phyloP scores from a whole-genome alignment of 64 coral and sea anemone species.

The Actinia equina region DNA sequence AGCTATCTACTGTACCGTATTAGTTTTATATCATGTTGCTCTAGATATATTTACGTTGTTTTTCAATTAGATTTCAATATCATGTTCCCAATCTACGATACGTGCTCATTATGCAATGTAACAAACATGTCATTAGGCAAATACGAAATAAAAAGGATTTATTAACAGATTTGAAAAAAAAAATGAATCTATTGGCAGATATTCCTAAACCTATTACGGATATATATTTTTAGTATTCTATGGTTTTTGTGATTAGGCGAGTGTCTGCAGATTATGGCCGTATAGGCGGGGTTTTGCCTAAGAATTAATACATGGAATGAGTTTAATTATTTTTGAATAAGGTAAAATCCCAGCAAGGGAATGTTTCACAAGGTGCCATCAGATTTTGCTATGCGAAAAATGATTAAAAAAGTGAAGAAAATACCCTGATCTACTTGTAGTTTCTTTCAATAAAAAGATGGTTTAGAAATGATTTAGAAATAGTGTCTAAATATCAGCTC shows the following conservation, averaged over 20 bases:
- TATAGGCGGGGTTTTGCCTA: neutral
- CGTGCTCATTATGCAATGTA: neutral
- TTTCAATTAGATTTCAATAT: neutral
- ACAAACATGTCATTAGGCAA: slow-evolving; percentile 10
- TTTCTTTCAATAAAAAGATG: neutral
- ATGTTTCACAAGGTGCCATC: too few relatives aligned
- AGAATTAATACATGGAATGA: neutral
- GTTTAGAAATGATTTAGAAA: neutral
- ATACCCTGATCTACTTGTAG: too few relatives aligned
- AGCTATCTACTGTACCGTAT: neutral
- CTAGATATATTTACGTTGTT: neutral
- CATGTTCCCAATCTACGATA: neutral
- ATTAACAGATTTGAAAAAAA: neutral
- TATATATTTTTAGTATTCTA: neutral
- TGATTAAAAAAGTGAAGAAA: too few relatives aligned
- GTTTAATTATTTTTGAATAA: neutral
- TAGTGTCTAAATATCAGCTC: neutral
- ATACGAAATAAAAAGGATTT: slow-evolving; percentile 12
- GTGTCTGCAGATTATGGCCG: neutral
- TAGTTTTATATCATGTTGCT: neutral
- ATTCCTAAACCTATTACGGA: neutral
- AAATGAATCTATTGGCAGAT: neutral
- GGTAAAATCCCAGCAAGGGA: neutral
- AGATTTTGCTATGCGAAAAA: too few relatives aligned
- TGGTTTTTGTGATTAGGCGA: neutral